Conservation (phyloP, 2,113 vertebrate genomes). For the Panthera leo region DNA sequence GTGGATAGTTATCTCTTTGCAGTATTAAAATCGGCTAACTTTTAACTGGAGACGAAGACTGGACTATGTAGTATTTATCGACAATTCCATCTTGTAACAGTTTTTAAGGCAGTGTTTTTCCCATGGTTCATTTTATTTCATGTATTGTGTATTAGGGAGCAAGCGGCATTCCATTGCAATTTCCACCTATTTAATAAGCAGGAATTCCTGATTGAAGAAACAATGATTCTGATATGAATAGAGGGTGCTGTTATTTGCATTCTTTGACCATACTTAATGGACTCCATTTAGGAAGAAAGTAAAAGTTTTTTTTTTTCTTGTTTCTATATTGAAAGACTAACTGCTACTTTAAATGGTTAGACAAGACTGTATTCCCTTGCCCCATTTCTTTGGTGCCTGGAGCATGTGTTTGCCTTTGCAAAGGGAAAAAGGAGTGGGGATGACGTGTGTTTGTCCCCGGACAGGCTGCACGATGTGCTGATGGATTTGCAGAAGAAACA, state of each 20-base stretch:
- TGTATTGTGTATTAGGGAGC: background rate
- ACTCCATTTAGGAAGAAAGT: background rate
- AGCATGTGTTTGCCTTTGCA: background rate
- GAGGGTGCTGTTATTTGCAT: background rate
- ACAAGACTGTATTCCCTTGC: background rate
- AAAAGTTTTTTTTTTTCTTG: background rate
- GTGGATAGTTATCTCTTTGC: background rate
- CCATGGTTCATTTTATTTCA: background rate
- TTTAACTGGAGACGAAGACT: background rate
- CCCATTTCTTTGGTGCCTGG: background rate
- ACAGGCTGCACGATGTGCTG: slow-evolving; percentile 95
- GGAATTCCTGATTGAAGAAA: slow-evolving; percentile 58
- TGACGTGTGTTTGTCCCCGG: slow-evolving; percentile 10
- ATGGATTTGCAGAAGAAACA: slow-evolving; percentile 98
- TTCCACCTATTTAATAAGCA: slow-evolving; percentile 51
- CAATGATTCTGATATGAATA: slow-evolving; percentile 44
- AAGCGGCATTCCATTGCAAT: background rate
- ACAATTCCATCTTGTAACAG: background rate
- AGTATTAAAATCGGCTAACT: background rate
- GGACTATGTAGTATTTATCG: background rate
- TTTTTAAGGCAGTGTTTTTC: background rate
- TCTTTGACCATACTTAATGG: background rate
- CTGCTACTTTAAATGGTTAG: background rate
- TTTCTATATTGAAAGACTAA: background rate
- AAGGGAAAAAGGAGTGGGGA: background rate